These are phyloP conservation scores for Enoplosus armatus DNA, from an alignment of 2,797 vertebrate species.

Conservation along the genomic window DNA sequence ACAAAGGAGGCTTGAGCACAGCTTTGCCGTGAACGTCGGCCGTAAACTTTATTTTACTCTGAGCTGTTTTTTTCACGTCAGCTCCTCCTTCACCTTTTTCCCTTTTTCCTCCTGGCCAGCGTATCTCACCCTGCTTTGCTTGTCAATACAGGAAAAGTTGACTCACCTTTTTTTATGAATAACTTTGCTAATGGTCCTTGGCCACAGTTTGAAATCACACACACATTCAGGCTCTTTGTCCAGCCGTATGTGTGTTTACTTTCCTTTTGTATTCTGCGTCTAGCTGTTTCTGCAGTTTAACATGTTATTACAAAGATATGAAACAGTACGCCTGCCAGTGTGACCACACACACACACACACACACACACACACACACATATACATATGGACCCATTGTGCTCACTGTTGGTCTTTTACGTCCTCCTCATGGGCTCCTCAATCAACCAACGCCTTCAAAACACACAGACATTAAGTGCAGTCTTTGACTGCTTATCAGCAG, in stretches of 20 bases:
- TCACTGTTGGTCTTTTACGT: conserved; percentile 72
- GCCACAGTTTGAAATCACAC: conserved; percentile 51
- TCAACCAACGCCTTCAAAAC: conserved; percentile 80
- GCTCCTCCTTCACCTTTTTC: conserved; percentile 1
- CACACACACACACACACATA: conserved; percentile 33
- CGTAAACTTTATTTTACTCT: conserved; percentile 58
- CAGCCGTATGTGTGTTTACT: conserved; percentile 58
- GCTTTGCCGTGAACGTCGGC: conserved; percentile 31
- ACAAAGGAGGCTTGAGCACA: conserved; percentile 3
- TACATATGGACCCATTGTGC: conserved; percentile 32
- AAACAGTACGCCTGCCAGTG: conserved; percentile 42
- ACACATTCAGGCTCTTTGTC: conserved; percentile 63
- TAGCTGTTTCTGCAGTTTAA: conserved; percentile 67
- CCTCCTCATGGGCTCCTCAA: conserved; percentile 73
- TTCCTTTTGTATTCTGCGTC: conserved; percentile 67
- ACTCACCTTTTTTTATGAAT: conserved; percentile 52
- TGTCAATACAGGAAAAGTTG: conserved; percentile 70
- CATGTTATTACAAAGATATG: conserved; percentile 79
- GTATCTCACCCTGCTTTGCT: conserved; percentile 39
- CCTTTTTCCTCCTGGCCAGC: conserved; percentile 19
- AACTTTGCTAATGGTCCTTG: conserved; percentile 70
- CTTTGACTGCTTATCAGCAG: conserved; percentile 82
- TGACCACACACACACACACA: conserved; percentile 36
- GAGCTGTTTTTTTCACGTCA: conserved; percentile 18
- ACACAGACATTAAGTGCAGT: conserved; percentile 83